Conservation (phyloP, 37 sponge, comb jelly and placozoan species). For the Diacarnus erythraeanus region DNA sequence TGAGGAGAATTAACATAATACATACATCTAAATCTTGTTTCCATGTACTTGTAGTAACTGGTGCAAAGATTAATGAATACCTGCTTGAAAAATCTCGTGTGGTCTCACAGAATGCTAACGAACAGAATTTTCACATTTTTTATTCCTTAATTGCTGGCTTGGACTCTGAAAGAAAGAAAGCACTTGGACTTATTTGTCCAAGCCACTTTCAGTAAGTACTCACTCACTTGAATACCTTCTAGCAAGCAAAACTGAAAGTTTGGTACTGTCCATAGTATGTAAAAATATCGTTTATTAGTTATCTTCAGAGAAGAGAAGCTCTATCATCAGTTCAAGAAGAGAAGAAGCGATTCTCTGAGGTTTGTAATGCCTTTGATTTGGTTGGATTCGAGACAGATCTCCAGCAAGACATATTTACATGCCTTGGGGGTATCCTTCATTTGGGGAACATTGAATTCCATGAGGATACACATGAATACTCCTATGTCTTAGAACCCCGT, state of each 20-base stretch:
- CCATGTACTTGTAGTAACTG: slow-evolving; percentile 49
- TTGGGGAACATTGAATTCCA: slow-evolving; percentile 69
- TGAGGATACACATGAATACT: slow-evolving; percentile 61
- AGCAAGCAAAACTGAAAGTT: too few relatives aligned
- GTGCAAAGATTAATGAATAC: slow-evolving; percentile 85
- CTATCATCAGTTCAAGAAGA: background rate
- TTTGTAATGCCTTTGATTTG: slow-evolving; percentile 72
- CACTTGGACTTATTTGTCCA: slow-evolving; percentile 7
- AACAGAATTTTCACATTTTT: slow-evolving; percentile 79
- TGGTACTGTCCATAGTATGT: background rate
- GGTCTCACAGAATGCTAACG: slow-evolving; percentile 59
- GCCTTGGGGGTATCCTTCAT: slow-evolving; percentile 59
- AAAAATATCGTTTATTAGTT: slow-evolving; percentile 24
- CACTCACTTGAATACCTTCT: too few relatives aligned
- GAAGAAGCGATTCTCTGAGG: slow-evolving; percentile 45
- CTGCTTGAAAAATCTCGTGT: slow-evolving; percentile 84
- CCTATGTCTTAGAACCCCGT: slow-evolving; percentile 35
- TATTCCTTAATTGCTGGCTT: slow-evolving; percentile 74
- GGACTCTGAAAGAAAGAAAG: slow-evolving; percentile 35
- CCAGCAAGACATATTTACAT: slow-evolving; percentile 54
- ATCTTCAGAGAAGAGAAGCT: slow-evolving; percentile 45
- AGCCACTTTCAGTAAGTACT: slow-evolving; percentile 15
- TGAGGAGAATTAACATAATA: too few relatives aligned
- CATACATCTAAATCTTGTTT: background rate
- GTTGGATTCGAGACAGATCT: slow-evolving; percentile 66